These are phyloP conservation scores for Hycleus phaleratus DNA, from an alignment of 1,140 invertebrate species.

Conservation along the genomic window DNA sequence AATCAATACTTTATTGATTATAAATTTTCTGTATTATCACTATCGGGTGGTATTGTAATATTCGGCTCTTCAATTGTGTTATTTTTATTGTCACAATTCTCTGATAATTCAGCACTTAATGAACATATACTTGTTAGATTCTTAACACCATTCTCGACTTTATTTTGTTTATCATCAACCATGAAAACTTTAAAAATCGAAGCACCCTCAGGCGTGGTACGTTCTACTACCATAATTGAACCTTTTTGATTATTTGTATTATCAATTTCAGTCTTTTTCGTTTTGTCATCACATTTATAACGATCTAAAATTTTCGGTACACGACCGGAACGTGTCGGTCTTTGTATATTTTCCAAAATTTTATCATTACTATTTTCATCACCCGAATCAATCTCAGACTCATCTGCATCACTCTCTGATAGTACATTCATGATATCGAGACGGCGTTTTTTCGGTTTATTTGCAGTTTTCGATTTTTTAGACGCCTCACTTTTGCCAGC, in stretches of 20 bases:
- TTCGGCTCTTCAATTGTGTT: not conserved
- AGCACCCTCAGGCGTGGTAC: slow-evolving; percentile 32
- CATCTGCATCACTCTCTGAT: slow-evolving; percentile 22
- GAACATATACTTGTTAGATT: too few species aligned
- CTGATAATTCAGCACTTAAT: too few species aligned
- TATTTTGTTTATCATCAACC: slow-evolving; percentile 38
- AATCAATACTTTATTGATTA: too few species aligned
- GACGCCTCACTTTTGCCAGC: not conserved
- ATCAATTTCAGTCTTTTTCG: not conserved
- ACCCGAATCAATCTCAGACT: slow-evolving; percentile 19
- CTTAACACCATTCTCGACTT: slow-evolving; percentile 17
- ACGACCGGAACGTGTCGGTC: slow-evolving; percentile 28
- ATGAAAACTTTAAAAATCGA: slow-evolving; percentile 42
- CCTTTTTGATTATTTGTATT: slow-evolving; percentile 25
- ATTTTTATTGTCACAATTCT: not conserved
- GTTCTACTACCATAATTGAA: slow-evolving; percentile 40
- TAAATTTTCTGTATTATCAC: too few species aligned
- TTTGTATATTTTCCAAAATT: slow-evolving; percentile 4
- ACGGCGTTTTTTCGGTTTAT: slow-evolving; percentile 7
- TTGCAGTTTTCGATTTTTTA: slow-evolving; percentile 7
- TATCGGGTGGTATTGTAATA: too few species aligned
- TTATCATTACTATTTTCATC: slow-evolving; percentile 17
- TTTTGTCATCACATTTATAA: slow-evolving; percentile 5
- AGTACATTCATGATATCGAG: slow-evolving; percentile 10
- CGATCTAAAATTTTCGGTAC: slow-evolving; percentile 23